Conservation (phyloP, 2,113 vertebrate genomes). For the Aleadryas rufinucha region DNA sequence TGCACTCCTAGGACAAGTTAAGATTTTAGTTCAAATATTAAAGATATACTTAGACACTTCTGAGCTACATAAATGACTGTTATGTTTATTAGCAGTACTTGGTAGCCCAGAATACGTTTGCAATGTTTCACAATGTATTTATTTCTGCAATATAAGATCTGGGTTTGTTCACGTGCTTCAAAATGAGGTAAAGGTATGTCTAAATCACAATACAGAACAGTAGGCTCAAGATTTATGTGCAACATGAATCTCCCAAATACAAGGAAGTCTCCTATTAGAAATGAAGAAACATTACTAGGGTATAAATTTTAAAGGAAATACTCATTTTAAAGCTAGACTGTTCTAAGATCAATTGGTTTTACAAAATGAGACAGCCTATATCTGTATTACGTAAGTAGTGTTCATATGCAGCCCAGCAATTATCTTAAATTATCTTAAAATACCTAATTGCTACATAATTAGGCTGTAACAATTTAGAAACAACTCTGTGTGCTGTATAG, state of each 20-base stretch:
- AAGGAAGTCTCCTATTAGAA: neutral
- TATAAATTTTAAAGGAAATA: neutral
- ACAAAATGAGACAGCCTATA: neutral
- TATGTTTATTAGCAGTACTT: neutral
- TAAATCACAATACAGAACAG: neutral
- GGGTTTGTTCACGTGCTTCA: neutral
- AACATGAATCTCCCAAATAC: neutral
- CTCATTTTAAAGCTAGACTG: neutral
- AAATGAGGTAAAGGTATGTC: neutral
- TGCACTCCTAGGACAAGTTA: fast-evolving
- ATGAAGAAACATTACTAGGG: neutral
- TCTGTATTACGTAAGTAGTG: neutral
- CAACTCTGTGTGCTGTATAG: neutral
- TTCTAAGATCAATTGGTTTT: neutral
- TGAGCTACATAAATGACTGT: neutral
- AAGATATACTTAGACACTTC: neutral
- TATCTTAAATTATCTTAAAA: neutral
- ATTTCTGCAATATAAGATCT: neutral
- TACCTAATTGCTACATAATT: neutral
- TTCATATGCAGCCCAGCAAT: neutral
- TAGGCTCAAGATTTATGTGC: neutral
- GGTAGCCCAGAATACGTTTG: neutral
- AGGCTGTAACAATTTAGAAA: neutral
- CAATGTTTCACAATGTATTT: neutral
- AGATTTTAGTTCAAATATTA: neutral